Conservation (phyloP, 1,140 invertebrate species). For the Drosophila lacteicornis region DNA sequence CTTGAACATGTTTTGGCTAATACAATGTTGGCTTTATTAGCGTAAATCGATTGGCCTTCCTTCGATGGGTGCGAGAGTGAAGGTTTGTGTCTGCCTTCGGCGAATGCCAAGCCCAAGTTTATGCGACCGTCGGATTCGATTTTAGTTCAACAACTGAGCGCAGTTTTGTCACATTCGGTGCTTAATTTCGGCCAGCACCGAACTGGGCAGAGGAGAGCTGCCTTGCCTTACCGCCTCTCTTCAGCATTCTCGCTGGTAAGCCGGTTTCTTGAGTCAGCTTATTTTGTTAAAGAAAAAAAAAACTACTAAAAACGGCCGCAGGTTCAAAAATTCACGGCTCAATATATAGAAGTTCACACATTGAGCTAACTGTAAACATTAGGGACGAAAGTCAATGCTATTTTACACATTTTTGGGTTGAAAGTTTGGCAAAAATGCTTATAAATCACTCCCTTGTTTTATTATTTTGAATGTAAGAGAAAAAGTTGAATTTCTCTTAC, state of each 20-base stretch:
- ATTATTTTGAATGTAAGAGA: background rate
- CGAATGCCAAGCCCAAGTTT: conserved; percentile 53
- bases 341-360: conserved; percentile 16
- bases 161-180: conserved; percentile 63
- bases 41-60: conserved; percentile 70
- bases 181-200: conserved; percentile 53
- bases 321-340: background rate
- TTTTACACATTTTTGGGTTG: background rate
- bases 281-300: conserved; percentile 18
- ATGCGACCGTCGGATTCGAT: conserved; percentile 67
- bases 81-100: conserved; percentile 27
- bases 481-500: too few species aligned
- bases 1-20: conserved; percentile 33
- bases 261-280: conserved; percentile 63
- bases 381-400: background rate
- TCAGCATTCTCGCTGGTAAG: conserved; percentile 55
- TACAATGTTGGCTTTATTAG: conserved; percentile 9
- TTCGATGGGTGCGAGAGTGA: conserved; percentile 35
- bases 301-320: background rate
- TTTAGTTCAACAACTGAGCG: conserved; percentile 66
- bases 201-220: conserved; percentile 28
- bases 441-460: background rate
- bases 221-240: conserved; percentile 31
- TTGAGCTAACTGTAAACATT: background rate
- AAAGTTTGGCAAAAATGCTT: background rate